Percentiles rank a stretch among this genome's conserved stretches.
phyloP scores from a whole-genome alignment of 2,888 invertebrate species.

The Blomia tropicalis region DNA sequence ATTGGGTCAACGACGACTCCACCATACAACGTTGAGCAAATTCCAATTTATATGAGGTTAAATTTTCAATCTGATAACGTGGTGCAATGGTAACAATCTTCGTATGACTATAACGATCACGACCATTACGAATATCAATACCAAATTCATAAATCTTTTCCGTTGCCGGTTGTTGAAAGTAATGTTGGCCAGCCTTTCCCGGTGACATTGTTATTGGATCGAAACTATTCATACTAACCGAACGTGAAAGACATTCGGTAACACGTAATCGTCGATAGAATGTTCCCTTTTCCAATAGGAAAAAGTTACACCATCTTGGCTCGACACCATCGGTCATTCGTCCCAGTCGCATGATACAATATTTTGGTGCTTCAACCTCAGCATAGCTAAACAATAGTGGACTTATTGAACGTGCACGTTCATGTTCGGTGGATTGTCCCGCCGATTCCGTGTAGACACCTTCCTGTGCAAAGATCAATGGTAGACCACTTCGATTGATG shows the following conservation, averaged over 20 bases:
- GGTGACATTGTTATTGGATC: conserved; percentile 1
- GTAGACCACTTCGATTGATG: conserved; percentile 83
- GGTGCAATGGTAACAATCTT: conserved; percentile 83
- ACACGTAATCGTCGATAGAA: conserved; percentile 21
- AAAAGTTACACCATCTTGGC: conserved; percentile 63
- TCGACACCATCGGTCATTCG: conserved; percentile 37
- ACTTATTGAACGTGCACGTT: conserved; percentile 74
- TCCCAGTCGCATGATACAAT: conserved; percentile 50
- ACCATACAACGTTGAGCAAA: conserved; percentile 69
- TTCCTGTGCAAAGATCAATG: conserved; percentile 84
- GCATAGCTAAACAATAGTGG: conserved; percentile 86
- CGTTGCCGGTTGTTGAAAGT: conserved; percentile 18
- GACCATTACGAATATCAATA: conserved; percentile 68
- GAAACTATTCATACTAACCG: not conserved
- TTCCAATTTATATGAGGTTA: conserved; percentile 55
- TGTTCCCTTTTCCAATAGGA: conserved; percentile 61
- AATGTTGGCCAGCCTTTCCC: not conserved
- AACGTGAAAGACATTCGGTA: not conserved
- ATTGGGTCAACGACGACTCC: not conserved
- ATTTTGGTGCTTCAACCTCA: conserved; percentile 65
- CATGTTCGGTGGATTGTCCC: conserved; percentile 87
- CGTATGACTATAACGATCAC: conserved; percentile 73
- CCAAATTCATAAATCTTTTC: conserved; percentile 61
- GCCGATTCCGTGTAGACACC: conserved; percentile 53
- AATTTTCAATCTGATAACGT: conserved; percentile 80